Evolutionary conservation across 2,113 vertebrate species (phyloP), one percentile per base, ranked within the genome.

Genomic region (Burhinus bistriatus): DNA sequence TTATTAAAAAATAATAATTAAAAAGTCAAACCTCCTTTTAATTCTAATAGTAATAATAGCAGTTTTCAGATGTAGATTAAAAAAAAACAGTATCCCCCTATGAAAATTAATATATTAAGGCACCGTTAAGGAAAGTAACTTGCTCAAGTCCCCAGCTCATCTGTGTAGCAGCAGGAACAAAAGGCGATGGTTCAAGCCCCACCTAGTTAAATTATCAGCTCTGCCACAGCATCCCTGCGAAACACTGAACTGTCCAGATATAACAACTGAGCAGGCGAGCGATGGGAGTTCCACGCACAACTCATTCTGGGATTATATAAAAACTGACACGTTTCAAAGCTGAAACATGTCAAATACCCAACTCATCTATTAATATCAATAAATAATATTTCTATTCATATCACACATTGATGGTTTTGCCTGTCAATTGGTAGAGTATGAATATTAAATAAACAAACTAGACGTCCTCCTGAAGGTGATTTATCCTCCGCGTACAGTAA

Each of bases 251-350:
- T 26, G 10, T 34, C 34, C 1, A 21, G 54, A 62, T 38, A 12
- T 0, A 42, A 57, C 5, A 27, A 12, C n/a, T 1, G 0, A 64
- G 59, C 49, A 13, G 49, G 12, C 49, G 23, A 51, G 49, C 47
- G 15, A 45, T 38, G n/a, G 47, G 22, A 65, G 13, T 15, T 61
- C 82, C 83, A 38, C 19, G 32, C n/a, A 44, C 40, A 38, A 11
- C 66, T 26, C 7, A 2, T 77, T 10, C 45, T 21, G 34, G 45
- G 36, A 12, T 76, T 49, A n/a, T 7, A 44, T 7, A 42, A 71
- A 84, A 91, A 18, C 29, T 16, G 77, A 54, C 47, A 61, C 0
- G 0, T 71, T 85, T 87, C 77, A 87, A 40, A 79, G 65, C 17
- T 51, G 58, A 90, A 91, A 77, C 57, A 54, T 9, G 3, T 85